Percentiles rank a stretch among this genome's conserved stretches.
These are phyloP conservation scores for Drepana falcataria DNA, from an alignment of 2,888 invertebrate species.

Conservation along the genomic window DNA sequence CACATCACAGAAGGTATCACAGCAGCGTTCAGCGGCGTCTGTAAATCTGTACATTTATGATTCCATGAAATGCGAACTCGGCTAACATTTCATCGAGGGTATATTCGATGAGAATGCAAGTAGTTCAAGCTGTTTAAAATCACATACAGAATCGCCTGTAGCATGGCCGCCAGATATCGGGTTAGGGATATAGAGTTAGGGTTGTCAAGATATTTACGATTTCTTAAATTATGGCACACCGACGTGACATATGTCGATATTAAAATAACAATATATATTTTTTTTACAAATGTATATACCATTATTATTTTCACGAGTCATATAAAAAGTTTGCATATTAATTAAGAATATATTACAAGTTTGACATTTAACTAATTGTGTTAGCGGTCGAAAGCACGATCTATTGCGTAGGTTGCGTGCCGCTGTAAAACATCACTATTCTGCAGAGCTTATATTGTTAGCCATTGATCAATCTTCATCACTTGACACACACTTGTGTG, in stretches of 20 bases:
- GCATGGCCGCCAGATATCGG: constrained; percentile 20
- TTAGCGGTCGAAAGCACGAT: constrained; percentile 11
- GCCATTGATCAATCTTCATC: constrained; percentile 26
- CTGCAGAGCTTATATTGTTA: constrained; percentile 19
- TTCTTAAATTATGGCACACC: too few species aligned
- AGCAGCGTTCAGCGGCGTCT: constrained; percentile 61
- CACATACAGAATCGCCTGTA: constrained; percentile 43
- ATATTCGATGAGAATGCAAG: constrained; percentile 6
- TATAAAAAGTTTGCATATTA: too few species aligned
- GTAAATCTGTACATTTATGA: constrained; percentile 34
- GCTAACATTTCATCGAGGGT: constrained; percentile 3
- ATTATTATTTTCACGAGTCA: too few species aligned
- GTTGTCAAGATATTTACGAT: too few species aligned
- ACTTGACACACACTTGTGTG: constrained; percentile 11
- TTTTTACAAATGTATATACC: too few species aligned
- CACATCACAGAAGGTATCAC: constrained; percentile 77
- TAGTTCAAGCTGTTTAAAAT: constrained; percentile 31
- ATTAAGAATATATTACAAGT: constrained; percentile 20
- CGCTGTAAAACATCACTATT: constrained; percentile 4
- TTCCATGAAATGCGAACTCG: constrained; percentile 10
- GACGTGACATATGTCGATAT: too few species aligned
- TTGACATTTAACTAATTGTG: constrained; percentile 27
- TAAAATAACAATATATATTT: too few species aligned
- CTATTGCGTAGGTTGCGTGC: background rate
- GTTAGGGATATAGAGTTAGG: too few species aligned